Evolutionary conservation across 2,888 invertebrate species (phyloP).

Genomic region (Tridacna crocea): DNA sequence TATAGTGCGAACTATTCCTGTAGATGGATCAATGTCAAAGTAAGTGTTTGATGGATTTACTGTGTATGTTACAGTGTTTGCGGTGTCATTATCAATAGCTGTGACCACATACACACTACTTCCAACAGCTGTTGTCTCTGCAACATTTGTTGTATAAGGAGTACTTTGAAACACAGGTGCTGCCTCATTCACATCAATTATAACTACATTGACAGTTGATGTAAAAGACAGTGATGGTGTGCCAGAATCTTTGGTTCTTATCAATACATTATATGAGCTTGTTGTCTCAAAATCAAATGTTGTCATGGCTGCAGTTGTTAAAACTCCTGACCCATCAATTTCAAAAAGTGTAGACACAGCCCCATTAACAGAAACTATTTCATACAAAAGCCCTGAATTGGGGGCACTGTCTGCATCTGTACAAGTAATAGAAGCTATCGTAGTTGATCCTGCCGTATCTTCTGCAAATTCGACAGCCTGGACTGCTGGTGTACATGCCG

Average conservation of each 20-base stretch:
- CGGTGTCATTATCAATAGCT: slow-evolving; percentile 62
- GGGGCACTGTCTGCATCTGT: slow-evolving; percentile 68
- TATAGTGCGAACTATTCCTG: slow-evolving; percentile 65
- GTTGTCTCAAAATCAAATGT: slow-evolving; percentile 71
- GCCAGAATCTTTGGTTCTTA: slow-evolving; percentile 66
- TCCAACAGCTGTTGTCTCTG: slow-evolving; percentile 63
- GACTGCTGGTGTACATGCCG: slow-evolving; percentile 63
- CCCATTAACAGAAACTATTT: slow-evolving; percentile 63
- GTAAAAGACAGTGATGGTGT: slow-evolving; percentile 53
- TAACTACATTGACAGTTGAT: slow-evolving; percentile 37
- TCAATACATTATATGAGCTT: slow-evolving; percentile 58
- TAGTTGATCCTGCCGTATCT: slow-evolving; percentile 47
- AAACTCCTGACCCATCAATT: slow-evolving; percentile 58
- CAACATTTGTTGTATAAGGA: slow-evolving; percentile 58
- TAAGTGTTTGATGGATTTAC: slow-evolving; percentile 64
- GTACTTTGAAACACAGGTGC: slow-evolving; percentile 61
- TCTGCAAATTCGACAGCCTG: slow-evolving; percentile 65
- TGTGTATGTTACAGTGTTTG: slow-evolving; percentile 66
- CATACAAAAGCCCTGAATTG: slow-evolving; percentile 41
- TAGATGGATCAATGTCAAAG: slow-evolving; percentile 70
- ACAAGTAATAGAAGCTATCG: slow-evolving; percentile 61
- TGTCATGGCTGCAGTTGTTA: slow-evolving; percentile 51
- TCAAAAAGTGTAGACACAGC: slow-evolving; percentile 57
- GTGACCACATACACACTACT: slow-evolving; percentile 49
- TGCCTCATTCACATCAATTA: slow-evolving; percentile 68